phyloP scores from a whole-genome alignment of 2,113 vertebrate species.

The Prionailurus viverrinus region DNA sequence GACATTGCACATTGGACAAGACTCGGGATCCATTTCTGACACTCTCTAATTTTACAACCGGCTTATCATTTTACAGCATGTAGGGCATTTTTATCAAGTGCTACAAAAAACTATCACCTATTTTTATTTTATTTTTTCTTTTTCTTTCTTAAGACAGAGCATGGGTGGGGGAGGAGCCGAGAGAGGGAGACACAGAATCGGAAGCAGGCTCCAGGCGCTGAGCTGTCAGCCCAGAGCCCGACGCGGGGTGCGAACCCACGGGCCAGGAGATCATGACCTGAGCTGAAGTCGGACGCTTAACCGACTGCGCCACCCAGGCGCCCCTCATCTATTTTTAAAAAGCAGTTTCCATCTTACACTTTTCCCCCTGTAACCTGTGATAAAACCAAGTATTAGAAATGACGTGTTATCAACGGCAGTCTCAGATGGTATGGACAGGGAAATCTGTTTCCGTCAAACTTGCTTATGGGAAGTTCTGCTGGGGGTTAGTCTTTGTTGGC shows the following conservation, averaged over 20 bases:
- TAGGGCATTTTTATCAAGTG: neutral
- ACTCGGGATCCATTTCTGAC: neutral
- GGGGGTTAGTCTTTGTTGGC: neutral
- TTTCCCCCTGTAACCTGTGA: neutral
- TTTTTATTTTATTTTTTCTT: neutral
- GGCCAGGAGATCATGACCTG: too few species aligned
- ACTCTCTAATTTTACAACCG: neutral
- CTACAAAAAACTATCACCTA: conserved; percentile 11
- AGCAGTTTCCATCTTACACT: neutral
- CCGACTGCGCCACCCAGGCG: too few species aligned
- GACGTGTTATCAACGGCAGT: neutral
- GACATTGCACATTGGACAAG: neutral
- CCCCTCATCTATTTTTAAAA: neutral
- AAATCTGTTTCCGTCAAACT: neutral
- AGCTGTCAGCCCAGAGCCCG: too few species aligned
- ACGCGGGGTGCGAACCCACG: too few species aligned
- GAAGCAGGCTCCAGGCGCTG: too few species aligned
- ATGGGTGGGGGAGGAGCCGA: too few species aligned
- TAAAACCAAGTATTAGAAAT: neutral
- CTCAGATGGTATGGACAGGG: neutral
- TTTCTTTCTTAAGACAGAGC: too few species aligned
- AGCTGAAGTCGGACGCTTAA: too few species aligned
- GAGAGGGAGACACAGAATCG: too few species aligned
- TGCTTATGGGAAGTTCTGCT: neutral
- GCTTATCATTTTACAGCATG: neutral